Evolutionary conservation across 2,113 vertebrate species (phyloP), one percentile per base, ranked within the genome.

Genomic region (Capreolus pygargus): DNA sequence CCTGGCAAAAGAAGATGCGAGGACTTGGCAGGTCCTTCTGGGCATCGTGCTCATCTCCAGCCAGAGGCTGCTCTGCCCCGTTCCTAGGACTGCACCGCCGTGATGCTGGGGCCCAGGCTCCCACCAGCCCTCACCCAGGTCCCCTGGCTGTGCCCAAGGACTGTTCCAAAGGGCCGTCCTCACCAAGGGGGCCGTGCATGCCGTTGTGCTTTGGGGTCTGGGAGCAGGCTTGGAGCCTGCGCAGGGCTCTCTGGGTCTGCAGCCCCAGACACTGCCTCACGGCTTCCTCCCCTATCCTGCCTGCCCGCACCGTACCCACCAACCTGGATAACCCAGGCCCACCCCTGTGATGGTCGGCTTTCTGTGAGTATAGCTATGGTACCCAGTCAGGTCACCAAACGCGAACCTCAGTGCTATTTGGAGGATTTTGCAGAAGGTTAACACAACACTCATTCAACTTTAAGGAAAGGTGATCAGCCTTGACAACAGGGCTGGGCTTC

Each of bases 141-240:
- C 12, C n/a, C n/a, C 64, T 6, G 3, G 47, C 50, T 21, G 6
- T 30, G 36, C 23, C 50, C 50, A 19, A 13, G 64, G 61, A 39
- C 86, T 13, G 25, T 8, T 64, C 61, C 3, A n/a, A 12, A 1
- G 9, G 14, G 33, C 33, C 8, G 0, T 17, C 61, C 60, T 28
- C 23, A 4, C 25, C 15, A 4, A 54, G 64, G 10, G 23, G 25
- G 21, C 7, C 25, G 0, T 19, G n/a, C 15, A 7, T 0, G 23
- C 15, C 1, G 3, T 23, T 47, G 11, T 47, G 60, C 16, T 6
- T 3, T 17, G 36, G 14, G 25, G 8, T 43, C 54, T 28, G n/a
- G 15, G 82, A 17, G 55, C 36, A 30, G 36, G 43, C 55, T 28
- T 58, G 15, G 25, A 58, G 83, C 9, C 58, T 33, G 30, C 7